Conservation (phyloP, 2,113 vertebrate species). For the Callospermophilus lateralis region DNA sequence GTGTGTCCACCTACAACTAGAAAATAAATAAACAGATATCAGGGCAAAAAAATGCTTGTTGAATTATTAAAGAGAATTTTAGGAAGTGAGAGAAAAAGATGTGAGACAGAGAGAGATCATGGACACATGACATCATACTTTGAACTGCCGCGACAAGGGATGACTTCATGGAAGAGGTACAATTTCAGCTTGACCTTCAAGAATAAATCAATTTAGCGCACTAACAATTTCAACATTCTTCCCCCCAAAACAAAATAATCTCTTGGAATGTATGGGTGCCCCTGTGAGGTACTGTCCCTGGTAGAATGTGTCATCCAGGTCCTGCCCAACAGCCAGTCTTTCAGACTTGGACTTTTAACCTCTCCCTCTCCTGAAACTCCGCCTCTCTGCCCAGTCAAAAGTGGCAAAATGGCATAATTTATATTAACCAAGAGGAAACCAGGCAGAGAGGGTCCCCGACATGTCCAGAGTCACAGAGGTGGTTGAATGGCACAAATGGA, state of each 20-base stretch:
- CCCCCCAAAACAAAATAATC: slow-evolving; percentile 14
- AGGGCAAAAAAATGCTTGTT: slow-evolving; percentile 30
- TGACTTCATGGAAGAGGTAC: not conserved
- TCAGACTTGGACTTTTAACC: slow-evolving; percentile 78
- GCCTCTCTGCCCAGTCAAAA: slow-evolving; percentile 39
- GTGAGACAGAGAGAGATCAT: not conserved
- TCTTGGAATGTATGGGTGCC: not conserved
- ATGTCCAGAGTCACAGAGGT: not conserved
- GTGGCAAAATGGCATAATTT: not conserved
- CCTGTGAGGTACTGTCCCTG: not conserved
- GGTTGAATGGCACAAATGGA: not conserved
- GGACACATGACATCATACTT: not conserved
- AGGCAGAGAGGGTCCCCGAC: not conserved
- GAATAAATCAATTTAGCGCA: slow-evolving; percentile 14
- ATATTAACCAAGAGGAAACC: not conserved
- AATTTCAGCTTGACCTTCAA: slow-evolving; percentile 41
- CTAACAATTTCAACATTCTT: slow-evolving; percentile 5
- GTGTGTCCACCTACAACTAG: no score
- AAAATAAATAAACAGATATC: not conserved
- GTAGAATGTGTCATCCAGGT: not conserved
- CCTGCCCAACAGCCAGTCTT: not conserved
- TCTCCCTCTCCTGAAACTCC: slow-evolving; percentile 70
- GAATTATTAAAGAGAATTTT: slow-evolving; percentile 51
- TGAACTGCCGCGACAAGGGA: not conserved
- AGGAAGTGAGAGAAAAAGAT: not conserved